Conservation (phyloP, 23 tunicate genomes). For the Trididemnum nubilum region DNA sequence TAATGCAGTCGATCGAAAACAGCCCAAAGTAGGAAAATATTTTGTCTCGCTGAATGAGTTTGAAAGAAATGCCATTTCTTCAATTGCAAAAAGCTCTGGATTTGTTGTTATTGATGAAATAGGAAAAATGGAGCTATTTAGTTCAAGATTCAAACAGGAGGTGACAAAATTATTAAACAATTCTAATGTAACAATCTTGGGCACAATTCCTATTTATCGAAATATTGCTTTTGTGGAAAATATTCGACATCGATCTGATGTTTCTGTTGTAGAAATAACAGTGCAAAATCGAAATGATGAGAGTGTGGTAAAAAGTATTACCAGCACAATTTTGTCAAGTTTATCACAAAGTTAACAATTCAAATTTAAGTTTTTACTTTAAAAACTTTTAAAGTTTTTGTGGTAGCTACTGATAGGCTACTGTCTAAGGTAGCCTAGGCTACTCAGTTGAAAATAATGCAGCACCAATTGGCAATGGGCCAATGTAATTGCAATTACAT, state of each 20-base stretch:
- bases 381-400: too few species aligned
- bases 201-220: constrained; percentile 64
- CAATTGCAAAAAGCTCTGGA: neutral
- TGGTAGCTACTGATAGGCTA: too few species aligned
- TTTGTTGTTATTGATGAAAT: constrained; percentile 69
- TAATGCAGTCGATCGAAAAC: neutral
- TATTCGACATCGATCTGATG: constrained; percentile 35
- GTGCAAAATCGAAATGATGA: constrained; percentile 49
- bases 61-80: constrained; percentile 50
- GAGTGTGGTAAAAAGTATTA: neutral
- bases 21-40: constrained; percentile 74
- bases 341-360: neutral
- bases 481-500: too few species aligned
- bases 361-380: too few species aligned
- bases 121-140: constrained; percentile 92
- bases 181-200: constrained; percentile 34
- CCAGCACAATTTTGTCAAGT: neutral
- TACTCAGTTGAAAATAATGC: too few species aligned
- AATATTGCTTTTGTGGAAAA: constrained; percentile 69
- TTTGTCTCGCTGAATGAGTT: constrained; percentile 56
- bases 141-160: constrained; percentile 51
- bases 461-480: too few species aligned
- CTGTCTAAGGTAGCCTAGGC: too few species aligned
- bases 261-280: constrained; percentile 57
- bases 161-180: constrained; percentile 38